Percentiles rank a stretch among this genome's conserved stretches.
These are phyloP conservation scores for Phortica okadai DNA, from an alignment of 2,888 invertebrate genomes.

Conservation along the genomic window DNA sequence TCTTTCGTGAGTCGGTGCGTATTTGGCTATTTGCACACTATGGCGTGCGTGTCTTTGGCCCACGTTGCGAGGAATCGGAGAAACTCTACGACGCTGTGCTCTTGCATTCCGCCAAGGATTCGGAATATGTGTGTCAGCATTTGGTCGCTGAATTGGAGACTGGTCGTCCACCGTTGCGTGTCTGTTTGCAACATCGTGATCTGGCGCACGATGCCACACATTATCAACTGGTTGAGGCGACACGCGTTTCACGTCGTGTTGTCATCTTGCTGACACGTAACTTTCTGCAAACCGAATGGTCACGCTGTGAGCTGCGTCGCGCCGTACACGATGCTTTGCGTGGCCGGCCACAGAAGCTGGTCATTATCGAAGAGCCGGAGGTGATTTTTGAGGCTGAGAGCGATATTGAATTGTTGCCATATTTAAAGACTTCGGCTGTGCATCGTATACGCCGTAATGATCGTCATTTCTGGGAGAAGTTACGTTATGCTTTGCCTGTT, in stretches of 20 bases:
- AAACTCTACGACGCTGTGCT: conserved; percentile 95
- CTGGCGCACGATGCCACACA: conserved; percentile 83
- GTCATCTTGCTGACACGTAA: conserved; percentile 91
- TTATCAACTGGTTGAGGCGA: conserved; percentile 85
- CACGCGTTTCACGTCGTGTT: conserved; percentile 91
- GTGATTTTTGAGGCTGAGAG: conserved; percentile 89
- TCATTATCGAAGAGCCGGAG: conserved; percentile 91
- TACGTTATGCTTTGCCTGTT: conserved; percentile 92
- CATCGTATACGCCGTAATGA: conserved; percentile 89
- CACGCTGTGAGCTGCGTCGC: conserved; percentile 91
- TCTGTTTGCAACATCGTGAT: conserved; percentile 93
- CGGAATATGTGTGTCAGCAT: conserved; percentile 90
- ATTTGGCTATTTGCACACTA: conserved; percentile 93
- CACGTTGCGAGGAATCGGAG: conserved; percentile 87
- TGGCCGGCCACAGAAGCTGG: conserved; percentile 89
- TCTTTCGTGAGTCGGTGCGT: conserved; percentile 89
- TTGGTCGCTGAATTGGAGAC: conserved; percentile 91
- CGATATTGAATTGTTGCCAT: conserved; percentile 92
- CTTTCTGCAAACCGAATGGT: conserved; percentile 96
- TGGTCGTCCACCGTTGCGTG: conserved; percentile 84
- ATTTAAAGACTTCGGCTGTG: conserved; percentile 88
- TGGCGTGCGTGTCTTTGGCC: conserved; percentile 87
- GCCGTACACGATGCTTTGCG: conserved; percentile 93
- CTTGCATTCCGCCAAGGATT: conserved; percentile 94
- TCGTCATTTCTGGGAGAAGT: conserved; percentile 94